These are phyloP conservation scores for Drosophila birchii DNA, from an alignment of 2,888 invertebrate genomes.

Conservation along the genomic window DNA sequence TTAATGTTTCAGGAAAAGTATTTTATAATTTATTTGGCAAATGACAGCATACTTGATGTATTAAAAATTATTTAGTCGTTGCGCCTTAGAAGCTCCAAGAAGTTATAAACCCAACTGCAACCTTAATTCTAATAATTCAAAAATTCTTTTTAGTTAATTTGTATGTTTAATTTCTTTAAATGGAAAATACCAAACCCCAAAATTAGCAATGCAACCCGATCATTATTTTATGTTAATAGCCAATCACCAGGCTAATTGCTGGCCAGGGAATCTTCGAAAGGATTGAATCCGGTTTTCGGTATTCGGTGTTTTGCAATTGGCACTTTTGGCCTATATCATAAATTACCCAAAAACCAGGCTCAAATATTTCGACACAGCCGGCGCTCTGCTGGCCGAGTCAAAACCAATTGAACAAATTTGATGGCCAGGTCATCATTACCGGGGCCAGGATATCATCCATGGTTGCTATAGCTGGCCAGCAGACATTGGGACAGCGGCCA, in stretches of 20 bases:
- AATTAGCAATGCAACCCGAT: not conserved
- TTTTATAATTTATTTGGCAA: no score
- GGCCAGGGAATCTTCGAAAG: conserved; percentile 1
- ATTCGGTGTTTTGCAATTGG: conserved; percentile 34
- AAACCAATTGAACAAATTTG: conserved; percentile 71
- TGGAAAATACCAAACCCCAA: no score
- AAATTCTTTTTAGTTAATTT: no score
- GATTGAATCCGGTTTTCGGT: conserved; percentile 2
- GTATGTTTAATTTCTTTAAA: not conserved
- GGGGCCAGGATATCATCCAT: not conserved
- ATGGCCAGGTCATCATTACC: conserved; percentile 54
- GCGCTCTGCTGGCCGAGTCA: conserved; percentile 9
- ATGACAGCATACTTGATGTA: no score
- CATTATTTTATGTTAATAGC: conserved; percentile 9
- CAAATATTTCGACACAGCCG: conserved; percentile 3
- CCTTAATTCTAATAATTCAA: no score
- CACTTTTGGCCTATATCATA: conserved; percentile 30
- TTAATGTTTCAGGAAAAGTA: no score
- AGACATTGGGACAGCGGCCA: conserved; percentile 9
- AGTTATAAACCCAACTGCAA: no score
- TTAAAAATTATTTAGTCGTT: no score
- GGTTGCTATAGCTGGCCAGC: not conserved
- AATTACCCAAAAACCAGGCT: conserved; percentile 46
- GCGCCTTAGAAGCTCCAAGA: no score
- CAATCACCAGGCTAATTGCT: conserved; percentile 18